Base-by-base conservation (phyloP, 2,113 vertebrate genomes). In the Stegostoma tigrinum region DNA sequence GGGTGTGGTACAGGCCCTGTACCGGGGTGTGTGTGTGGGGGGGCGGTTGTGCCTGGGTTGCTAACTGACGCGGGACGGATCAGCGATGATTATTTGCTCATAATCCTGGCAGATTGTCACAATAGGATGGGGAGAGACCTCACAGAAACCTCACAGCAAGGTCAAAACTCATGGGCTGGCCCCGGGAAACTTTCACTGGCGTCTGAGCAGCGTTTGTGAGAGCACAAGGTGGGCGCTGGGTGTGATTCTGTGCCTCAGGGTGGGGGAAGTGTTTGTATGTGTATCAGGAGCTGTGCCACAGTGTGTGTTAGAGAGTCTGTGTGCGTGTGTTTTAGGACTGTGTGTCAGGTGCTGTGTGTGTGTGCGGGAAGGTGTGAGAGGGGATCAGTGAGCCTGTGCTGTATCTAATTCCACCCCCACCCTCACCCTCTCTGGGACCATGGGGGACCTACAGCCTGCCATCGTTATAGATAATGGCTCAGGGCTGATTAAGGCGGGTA, bases 381-480 rank as follows among this genome's bases (percentile, higher is more conserved):
- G 55, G 10, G 6, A 6, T 61, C 55, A 61, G 55, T 61, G 5
- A 61, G 55, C 0, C 55, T 42, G 4, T 87, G 23, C 45, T 15
- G 15, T 17, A 0, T 48, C 83, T 48, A 5, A 19, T 17, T 21
- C 4, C 15, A 2, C n/a, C 78, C 45, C 4, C 15, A 2, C n/a
- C 34, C 17, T 4, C n/a, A 34, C 10, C 0, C 30, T 19, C 80
- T 67, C 61, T 6, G 30, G 27, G 90, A 64, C 61, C 30, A 72
- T 68, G 93, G 15, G 72, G 94, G 94, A 95, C 0, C 12, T 95
- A 67, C 94, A 75, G 52, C 89, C 96, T 0, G 96, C 97, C 8
- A 96, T 96, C 19, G 96, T 97, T 93, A 96, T 97, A 95, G 97
- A 97, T 96, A 96, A 96, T 48, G 97, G 97, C 89, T 97, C 97